These are phyloP conservation scores for Chaenocephalus aceratus DNA, from an alignment of 2,113 vertebrate genomes.

Conservation along the genomic window DNA sequence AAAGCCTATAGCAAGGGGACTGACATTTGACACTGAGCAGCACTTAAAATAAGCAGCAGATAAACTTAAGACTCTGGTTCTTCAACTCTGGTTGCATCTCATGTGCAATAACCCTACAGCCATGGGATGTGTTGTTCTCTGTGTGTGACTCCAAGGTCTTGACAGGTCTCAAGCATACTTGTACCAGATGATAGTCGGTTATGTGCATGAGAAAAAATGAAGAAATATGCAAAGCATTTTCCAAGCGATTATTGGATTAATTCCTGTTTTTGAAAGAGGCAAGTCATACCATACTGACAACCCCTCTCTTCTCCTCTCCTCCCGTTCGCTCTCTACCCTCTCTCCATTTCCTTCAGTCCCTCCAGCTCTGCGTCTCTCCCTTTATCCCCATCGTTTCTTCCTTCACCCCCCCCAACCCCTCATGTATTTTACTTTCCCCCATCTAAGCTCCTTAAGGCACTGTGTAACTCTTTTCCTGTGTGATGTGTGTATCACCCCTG, in stretches of 20 bases:
- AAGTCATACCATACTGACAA: constrained; percentile 54
- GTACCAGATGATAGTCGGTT: constrained; percentile 32
- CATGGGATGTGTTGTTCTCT: neutral
- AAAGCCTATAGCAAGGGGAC: constrained; percentile 28
- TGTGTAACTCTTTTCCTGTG: constrained; percentile 43
- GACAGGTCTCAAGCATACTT: constrained; percentile 44
- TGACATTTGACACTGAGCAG: constrained; percentile 45
- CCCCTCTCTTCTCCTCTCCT: neutral
- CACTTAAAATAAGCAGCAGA: constrained; percentile 32
- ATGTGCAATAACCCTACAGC: constrained; percentile 17
- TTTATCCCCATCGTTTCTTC: constrained; percentile 37
- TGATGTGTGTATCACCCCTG: constrained; percentile 34
- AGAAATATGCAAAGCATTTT: constrained; percentile 61
- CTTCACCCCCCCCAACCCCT: neutral
- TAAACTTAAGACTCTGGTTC: constrained; percentile 25
- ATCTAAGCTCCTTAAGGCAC: constrained; percentile 62
- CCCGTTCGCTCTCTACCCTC: constrained; percentile 12
- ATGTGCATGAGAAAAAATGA: constrained; percentile 41
- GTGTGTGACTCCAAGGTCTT: constrained; percentile 21
- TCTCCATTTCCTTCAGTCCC: constrained; percentile 29
- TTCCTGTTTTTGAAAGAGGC: constrained; percentile 66
- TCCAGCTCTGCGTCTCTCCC: constrained; percentile 35
- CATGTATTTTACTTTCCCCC: constrained; percentile 7
- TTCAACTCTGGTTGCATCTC: neutral
- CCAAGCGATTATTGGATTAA: constrained; percentile 74